Base-by-base conservation (phyloP, 2,113 vertebrate species). In the Rousettus leschenaultii region DNA sequence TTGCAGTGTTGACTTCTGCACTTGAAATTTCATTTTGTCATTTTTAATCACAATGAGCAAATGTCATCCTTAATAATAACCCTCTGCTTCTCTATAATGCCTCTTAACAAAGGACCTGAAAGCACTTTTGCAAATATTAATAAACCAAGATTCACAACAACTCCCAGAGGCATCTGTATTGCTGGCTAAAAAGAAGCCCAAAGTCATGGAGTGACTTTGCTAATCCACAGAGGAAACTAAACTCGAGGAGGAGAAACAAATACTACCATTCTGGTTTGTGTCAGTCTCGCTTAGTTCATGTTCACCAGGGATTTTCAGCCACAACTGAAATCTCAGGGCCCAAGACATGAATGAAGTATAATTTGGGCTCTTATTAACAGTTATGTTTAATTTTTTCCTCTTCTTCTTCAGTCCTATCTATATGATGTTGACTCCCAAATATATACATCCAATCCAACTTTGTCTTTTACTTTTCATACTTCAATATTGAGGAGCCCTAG, bases 21-120 rank as follows among this genome's bases (percentile, higher is more conserved):
- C 95, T 97, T 90, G 92, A 96, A 97, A 97, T 97, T 97, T 97
- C 96, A 97, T 97, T 98, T 98, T 97, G 96, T 97, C 97, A 95
- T 96, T 97, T 98, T 97, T 97, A 97, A 98, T 97, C 97, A 97
- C 95, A 97, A 96, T 85, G 90, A 98, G 96, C 96, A 97, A 97
- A 98, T 98, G 97, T 97, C 97, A 98, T 90, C 95, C 96, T 96
- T 97, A 95, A 97, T 97, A 98, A 98, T 95, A 96, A 96, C 86
- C 59, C 92, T 97, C 89, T 96, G 86, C 53, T 88, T 96, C 92
- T 96, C 87, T 63, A 85, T 94, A 96, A 95, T 95, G 84, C 71
- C 75, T 97, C 96, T 95, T 93, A 95, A 97, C 96, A 96, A 94
- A 97, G 84, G 92, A 80, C 80, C 92, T 77, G 75, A 97, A 96